phyloP scores from a whole-genome alignment of 30 jellyfish, hydroid and myxozoan species.

The Cassiopea xamachana region DNA sequence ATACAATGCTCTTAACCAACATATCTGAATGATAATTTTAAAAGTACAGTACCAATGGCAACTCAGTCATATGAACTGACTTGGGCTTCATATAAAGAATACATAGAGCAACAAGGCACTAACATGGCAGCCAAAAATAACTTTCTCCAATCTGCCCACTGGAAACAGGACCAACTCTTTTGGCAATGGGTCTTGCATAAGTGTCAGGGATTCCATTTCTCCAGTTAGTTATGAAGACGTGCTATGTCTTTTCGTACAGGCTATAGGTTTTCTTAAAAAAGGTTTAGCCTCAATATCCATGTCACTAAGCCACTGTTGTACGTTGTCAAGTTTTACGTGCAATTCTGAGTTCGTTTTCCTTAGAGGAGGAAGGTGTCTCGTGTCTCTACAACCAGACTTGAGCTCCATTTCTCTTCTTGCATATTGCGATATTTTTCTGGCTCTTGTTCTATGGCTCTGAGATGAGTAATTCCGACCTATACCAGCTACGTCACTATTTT shows the following conservation, averaged over 20 bases:
- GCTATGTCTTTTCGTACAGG: not conserved
- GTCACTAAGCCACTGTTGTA: constrained; percentile 51
- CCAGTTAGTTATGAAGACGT: not conserved
- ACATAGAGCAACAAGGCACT: too few relatives aligned
- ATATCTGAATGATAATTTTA: too few relatives aligned
- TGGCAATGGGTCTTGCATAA: not conserved
- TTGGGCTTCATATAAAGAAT: too few relatives aligned
- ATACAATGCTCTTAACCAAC: too few relatives aligned
- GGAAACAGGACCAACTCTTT: not conserved
- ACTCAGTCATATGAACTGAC: too few relatives aligned
- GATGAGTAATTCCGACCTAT: not conserved
- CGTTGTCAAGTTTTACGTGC: constrained; percentile 25
- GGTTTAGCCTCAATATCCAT: constrained; percentile 6
- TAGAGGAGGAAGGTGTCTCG: not conserved
- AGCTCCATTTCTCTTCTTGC: not conserved
- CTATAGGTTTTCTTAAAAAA: not conserved
- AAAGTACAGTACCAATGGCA: too few relatives aligned
- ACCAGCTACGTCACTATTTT: not conserved
- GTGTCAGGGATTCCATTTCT: too few relatives aligned
- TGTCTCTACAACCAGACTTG: not conserved
- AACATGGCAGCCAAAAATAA: too few relatives aligned
- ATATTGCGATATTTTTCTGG: not conserved
- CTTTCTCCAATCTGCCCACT: too few relatives aligned
- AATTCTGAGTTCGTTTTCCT: constrained; percentile 25
- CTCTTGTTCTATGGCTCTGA: not conserved